Conservation (phyloP, 2,888 invertebrate genomes). For the Eustalomyia histrio region DNA sequence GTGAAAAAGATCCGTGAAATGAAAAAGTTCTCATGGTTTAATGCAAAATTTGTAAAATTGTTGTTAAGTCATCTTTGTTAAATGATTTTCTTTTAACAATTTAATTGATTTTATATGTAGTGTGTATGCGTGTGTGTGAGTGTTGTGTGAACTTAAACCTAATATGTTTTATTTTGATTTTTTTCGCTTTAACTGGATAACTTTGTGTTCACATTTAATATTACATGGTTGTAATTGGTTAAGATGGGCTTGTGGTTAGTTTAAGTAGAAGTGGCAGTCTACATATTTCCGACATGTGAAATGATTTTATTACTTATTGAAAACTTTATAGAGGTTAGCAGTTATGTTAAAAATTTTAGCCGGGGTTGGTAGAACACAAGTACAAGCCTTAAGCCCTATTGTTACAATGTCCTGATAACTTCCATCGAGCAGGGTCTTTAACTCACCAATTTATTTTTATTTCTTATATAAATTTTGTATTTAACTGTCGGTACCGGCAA, state of each 20-base stretch:
- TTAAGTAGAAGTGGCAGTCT: too few species aligned
- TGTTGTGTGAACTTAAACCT: constrained; percentile 21
- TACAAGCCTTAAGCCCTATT: too few species aligned
- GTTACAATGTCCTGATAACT: too few species aligned
- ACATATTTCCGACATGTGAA: too few species aligned
- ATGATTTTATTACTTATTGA: too few species aligned
- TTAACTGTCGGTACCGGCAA: too few species aligned
- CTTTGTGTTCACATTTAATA: background rate
- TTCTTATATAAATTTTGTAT: too few species aligned
- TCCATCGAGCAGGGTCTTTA: too few species aligned
- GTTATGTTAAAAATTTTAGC: too few species aligned
- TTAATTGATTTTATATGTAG: constrained; percentile 45
- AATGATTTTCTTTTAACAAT: constrained; percentile 48
- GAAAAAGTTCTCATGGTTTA: constrained; percentile 48
- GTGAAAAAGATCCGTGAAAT: background rate
- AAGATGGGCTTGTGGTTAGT: background rate
- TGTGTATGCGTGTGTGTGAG: background rate
- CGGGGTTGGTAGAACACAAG: too few species aligned
- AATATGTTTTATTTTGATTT: constrained; percentile 14
- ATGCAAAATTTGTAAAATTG: constrained; percentile 10
- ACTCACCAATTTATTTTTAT: too few species aligned
- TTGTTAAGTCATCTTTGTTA: constrained; percentile 49
- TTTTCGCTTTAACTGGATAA: background rate
- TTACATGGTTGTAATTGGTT: background rate
- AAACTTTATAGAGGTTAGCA: too few species aligned